phyloP scores from a whole-genome alignment of 2,113 vertebrate species.

The Onychorhynchus coronatus region DNA sequence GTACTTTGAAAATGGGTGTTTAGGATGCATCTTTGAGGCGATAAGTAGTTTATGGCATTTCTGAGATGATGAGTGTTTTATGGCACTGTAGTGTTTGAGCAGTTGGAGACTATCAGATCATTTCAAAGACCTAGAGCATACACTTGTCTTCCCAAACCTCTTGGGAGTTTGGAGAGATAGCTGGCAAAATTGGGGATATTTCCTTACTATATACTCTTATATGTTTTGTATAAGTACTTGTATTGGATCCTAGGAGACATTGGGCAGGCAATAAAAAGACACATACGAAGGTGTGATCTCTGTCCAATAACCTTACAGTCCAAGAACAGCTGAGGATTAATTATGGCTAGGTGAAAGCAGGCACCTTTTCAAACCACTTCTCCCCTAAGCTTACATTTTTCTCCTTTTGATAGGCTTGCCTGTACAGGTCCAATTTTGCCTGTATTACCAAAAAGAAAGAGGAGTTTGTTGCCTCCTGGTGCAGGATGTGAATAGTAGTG shows the following conservation, averaged over 20 bases:
- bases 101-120: not conserved
- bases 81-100: not conserved
- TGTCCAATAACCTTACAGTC: not conserved
- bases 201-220: not conserved
- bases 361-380: not conserved
- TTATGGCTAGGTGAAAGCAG: not conserved
- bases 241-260: not conserved
- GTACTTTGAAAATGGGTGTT: not conserved
- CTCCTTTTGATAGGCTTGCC: not conserved
- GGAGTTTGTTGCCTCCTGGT: not conserved
- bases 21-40: not conserved
- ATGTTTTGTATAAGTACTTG: not conserved
- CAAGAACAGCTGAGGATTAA: not conserved
- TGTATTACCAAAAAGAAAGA: not conserved
- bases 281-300: fast-evolving
- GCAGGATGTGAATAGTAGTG: not conserved
- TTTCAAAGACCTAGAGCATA: not conserved
- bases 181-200: not conserved
- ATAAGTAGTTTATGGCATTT: not conserved
- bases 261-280: not conserved
- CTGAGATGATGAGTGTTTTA: not conserved
- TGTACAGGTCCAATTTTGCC: not conserved
- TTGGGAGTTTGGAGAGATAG: not conserved
- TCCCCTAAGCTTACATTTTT: not conserved
- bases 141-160: not conserved